Percentiles rank a stretch among this genome's conserved stretches.
Conservation (phyloP, 2,888 invertebrate genomes). For the Leptothorax acervorum region DNA sequence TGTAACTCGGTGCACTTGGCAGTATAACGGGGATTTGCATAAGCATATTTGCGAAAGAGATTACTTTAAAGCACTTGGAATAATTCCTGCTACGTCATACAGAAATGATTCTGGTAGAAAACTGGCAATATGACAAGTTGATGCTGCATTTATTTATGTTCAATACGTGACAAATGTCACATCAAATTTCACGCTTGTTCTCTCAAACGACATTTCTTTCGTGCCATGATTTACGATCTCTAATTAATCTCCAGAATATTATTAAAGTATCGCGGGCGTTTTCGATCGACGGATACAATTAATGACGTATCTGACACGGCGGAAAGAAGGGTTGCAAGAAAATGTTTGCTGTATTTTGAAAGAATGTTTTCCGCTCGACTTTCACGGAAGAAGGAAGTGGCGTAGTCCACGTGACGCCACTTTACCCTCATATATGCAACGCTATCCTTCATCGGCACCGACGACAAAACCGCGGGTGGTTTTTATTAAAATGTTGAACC, state of each 20-base stretch:
- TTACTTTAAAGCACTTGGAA: slow-evolving; percentile 1
- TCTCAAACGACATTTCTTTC: not conserved
- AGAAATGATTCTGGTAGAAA: not conserved
- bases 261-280: not conserved
- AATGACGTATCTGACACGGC: not conserved
- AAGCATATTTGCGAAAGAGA: slow-evolving; percentile 2
- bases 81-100: not conserved
- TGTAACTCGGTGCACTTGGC: not conserved
- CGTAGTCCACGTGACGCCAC: slow-evolving; percentile 14
- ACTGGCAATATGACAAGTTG: not conserved
- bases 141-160: not conserved
- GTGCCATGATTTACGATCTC: not conserved
- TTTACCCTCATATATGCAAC: slow-evolving; percentile 21
- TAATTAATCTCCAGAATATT: not conserved
- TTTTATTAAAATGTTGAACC: slow-evolving; percentile 80
- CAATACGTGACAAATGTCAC: not conserved
- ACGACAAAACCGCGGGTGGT: slow-evolving; percentile 75
- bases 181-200: not conserved
- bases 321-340: not conserved
- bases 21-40: not conserved
- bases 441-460: slow-evolving; percentile 49
- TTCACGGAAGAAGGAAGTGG: not conserved
- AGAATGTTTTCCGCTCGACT: slow-evolving; percentile 9
- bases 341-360: not conserved
- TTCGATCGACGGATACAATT: not conserved